Evolutionary conservation across 2,797 vertebrate species (phyloP).

Genomic region (Neomorphus geoffroyi): DNA sequence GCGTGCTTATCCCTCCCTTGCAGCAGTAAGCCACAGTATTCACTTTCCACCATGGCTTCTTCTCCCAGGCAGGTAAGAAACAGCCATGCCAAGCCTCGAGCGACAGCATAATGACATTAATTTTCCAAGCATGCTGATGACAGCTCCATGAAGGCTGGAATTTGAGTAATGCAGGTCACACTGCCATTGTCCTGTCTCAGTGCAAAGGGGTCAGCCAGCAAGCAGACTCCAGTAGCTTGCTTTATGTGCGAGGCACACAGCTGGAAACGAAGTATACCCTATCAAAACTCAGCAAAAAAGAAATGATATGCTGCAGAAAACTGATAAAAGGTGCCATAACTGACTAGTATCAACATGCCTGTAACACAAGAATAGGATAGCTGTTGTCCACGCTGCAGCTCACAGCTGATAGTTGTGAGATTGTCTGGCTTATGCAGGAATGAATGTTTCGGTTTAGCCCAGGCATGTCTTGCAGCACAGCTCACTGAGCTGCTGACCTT

Average conservation of each 20-base stretch:
- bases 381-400: slow-evolving; percentile 54
- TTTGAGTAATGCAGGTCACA: slow-evolving; percentile 70
- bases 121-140: slow-evolving; percentile 69
- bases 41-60: background rate
- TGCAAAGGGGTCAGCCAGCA: slow-evolving; percentile 61
- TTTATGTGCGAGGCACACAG: slow-evolving; percentile 52
- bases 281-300: background rate
- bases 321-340: slow-evolving; percentile 76
- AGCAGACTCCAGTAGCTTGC: background rate
- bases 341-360: slow-evolving; percentile 66
- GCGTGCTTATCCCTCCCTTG: background rate
- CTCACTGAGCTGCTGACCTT: slow-evolving; percentile 71
- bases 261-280: slow-evolving; percentile 9
- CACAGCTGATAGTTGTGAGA: slow-evolving; percentile 59
- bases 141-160: slow-evolving; percentile 72
- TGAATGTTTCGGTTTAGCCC: slow-evolving; percentile 58
- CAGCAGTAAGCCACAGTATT: background rate
- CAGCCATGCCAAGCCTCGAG: slow-evolving; percentile 10
- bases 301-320: slow-evolving; percentile 68
- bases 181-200: slow-evolving; percentile 64
- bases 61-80: background rate
- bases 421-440: slow-evolving; percentile 57
- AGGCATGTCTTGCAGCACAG: slow-evolving; percentile 70
- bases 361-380: slow-evolving; percentile 44
- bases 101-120: slow-evolving; percentile 8